Conservation (phyloP, 1,140 invertebrate species). For the Ceratina australensis region DNA sequence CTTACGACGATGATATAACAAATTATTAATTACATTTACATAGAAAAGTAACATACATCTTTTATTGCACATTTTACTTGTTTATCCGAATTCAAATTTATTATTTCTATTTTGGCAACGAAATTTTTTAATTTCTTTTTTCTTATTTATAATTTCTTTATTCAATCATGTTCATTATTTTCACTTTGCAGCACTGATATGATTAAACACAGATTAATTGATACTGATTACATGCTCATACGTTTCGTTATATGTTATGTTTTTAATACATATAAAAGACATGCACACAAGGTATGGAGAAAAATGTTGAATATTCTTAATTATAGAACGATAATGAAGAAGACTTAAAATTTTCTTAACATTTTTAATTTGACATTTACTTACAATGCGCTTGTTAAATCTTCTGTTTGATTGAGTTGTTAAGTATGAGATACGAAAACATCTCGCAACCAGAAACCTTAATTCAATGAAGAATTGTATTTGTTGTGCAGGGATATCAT, state of each 20-base stretch:
- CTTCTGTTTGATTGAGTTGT: neutral
- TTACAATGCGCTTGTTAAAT: neutral
- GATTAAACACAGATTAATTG: constrained; percentile 41
- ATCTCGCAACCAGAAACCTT: neutral
- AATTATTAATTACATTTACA: constrained; percentile 60
- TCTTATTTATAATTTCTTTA: constrained; percentile 25
- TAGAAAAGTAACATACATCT: constrained; percentile 19
- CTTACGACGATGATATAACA: constrained; percentile 43
- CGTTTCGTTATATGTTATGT: constrained; percentile 33
- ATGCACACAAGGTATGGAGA: constrained; percentile 75
- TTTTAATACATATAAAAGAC: constrained; percentile 24
- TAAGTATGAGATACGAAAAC: neutral
- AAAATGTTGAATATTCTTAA: constrained; percentile 29
- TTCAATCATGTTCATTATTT: constrained; percentile 44
- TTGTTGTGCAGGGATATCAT: neutral
- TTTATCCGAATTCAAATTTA: constrained; percentile 9
- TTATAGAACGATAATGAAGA: too few relatives aligned
- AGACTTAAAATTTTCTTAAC: too few relatives aligned
- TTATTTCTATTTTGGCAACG: neutral
- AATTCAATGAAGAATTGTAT: neutral
- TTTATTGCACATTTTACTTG: constrained; percentile 40
- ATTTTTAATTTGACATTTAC: neutral
- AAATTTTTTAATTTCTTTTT: constrained; percentile 17
- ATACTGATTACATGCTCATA: constrained; percentile 22
- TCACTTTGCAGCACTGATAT: constrained; percentile 63